Conservation (phyloP, 2,888 invertebrate genomes). For the Pollenia labialis region DNA sequence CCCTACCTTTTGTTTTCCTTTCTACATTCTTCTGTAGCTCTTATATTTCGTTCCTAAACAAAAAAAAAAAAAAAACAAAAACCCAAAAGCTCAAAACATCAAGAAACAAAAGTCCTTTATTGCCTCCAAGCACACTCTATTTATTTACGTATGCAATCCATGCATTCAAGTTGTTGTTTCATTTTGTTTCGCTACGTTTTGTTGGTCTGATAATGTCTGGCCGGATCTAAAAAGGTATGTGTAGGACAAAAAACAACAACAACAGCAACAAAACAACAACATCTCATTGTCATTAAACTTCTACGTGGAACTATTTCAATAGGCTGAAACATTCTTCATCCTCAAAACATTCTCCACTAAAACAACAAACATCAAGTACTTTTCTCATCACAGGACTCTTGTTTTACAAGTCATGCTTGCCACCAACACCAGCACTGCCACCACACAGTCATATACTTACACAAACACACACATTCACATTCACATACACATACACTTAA, state of each 20-base stretch:
- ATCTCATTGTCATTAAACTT: constrained; percentile 42
- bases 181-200: constrained; percentile 19
- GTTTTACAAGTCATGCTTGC: constrained; percentile 36
- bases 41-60: not conserved
- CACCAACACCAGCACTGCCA: not conserved
- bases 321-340: constrained; percentile 34
- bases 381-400: constrained; percentile 22
- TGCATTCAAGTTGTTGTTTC: constrained; percentile 14
- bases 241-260: constrained; percentile 4
- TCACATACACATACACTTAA: constrained; percentile 31
- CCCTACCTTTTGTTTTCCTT: not conserved
- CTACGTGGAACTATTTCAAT: constrained; percentile 40
- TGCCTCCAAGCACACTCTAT: constrained; percentile 24
- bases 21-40: not conserved
- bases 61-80: not conserved
- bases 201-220: constrained; percentile 40
- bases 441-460: not conserved
- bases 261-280: not conserved
- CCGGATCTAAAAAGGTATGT: constrained; percentile 9
- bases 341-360: not conserved
- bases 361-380: constrained; percentile 40
- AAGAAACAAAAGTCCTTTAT: constrained; percentile 10
- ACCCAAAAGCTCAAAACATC: not conserved
- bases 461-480: not conserved
- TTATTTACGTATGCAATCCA: constrained; percentile 39